These are phyloP conservation scores for Herminia tarsipennalis DNA, from an alignment of 2,888 invertebrate species.

Conservation along the genomic window DNA sequence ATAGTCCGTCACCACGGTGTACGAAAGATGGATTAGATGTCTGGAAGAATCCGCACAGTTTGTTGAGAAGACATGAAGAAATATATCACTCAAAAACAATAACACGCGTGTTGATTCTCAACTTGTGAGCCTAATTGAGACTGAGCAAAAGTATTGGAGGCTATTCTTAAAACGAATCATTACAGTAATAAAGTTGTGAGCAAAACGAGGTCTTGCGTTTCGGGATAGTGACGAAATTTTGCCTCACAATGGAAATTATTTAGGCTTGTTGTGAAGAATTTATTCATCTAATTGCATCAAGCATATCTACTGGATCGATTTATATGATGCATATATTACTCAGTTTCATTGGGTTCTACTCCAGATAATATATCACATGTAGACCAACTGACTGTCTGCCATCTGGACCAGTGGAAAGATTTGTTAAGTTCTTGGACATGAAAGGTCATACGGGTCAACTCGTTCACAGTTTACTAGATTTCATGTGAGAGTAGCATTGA, in stretches of 20 bases:
- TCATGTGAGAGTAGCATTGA: constrained; percentile 15
- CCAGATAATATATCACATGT: no score
- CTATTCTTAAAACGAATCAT: not conserved
- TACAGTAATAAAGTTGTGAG: constrained; percentile 12
- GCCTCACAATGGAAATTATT: constrained; percentile 16
- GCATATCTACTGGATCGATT: no score
- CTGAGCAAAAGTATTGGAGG: constrained; percentile 3
- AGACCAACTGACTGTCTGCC: no score
- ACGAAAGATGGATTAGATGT: no score
- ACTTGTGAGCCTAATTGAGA: not conserved
- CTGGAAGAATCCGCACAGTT: no score
- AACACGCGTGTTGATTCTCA: not conserved
- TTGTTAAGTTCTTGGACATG: no score
- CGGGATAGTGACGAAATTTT: constrained; percentile 13
- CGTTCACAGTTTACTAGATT: constrained; percentile 13
- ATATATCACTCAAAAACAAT: no score
- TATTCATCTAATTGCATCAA: constrained; percentile 10
- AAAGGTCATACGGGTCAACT: constrained; percentile 17
- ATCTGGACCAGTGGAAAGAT: no score
- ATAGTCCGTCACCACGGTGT: no score
- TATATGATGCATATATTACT: no score
- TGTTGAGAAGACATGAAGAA: no score
- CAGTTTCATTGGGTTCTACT: no score
- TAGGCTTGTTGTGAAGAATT: constrained; percentile 6
- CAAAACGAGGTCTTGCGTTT: constrained; percentile 12